Base-by-base conservation (phyloP, 2,888 invertebrate genomes). In the Aricia artaxerxes region DNA sequence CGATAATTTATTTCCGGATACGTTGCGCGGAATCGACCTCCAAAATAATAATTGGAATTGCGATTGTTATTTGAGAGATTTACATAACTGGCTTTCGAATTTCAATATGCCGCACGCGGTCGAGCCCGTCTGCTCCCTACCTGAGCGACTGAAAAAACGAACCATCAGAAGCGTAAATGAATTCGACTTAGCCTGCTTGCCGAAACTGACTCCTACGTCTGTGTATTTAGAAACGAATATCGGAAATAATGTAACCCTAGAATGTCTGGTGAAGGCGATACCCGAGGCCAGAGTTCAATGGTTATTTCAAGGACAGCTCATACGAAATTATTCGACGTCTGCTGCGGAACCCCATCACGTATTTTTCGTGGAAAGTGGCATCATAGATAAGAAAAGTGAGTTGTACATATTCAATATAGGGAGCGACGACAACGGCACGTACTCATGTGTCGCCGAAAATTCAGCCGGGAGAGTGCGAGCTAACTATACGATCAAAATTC, bases 21-120 rank as follows among this genome's bases (percentile, higher is more conserved):
- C 96, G 77, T 92, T 98, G 84, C 96, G 97, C 85, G 97, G 97
- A 80, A 95, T 98, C 80, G 96, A 97, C 85, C 92, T 98, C 83
- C 97, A 98, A 88, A 97, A 97, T 88, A 98, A 98, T 95, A 97
- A 97, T 83, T 98, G 98, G 98, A 95, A 96, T 84, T 98, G 98
- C 91, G 97, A 98, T 90, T 98, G 98, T 90, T 96, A 96, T 84
- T 94, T 98, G 86, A 93, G 96, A 84, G 96, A 97, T 85, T 92
- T 98, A 86, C 96, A 97, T 87, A 92, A 95, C 82, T 98, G 98
- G 98, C 95, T 98, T 85, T 95, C 95, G 83, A 96, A 96, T 87
- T 96, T 97, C 87, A 97, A 96, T 86, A 96, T 97, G 84, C 97
- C 97, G 9, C 96, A 97, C 87, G 95, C 96, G 53, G 96, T 97